Conservation (phyloP, 1,140 invertebrate genomes). For the Pseudachorutes palmiensis region DNA sequence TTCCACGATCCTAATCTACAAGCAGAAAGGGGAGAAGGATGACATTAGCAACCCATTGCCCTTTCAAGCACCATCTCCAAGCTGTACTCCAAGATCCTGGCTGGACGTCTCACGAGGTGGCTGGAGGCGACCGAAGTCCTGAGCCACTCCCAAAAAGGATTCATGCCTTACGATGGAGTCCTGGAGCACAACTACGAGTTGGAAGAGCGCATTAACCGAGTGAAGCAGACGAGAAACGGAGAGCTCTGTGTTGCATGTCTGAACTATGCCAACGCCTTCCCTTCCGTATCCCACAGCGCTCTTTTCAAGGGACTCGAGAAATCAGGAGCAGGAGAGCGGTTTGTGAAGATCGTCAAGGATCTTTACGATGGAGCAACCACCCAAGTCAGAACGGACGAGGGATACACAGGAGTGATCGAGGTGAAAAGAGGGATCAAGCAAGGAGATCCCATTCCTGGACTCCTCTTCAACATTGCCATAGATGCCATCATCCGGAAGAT, state of each 20-base stretch:
- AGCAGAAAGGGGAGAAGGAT: constrained; percentile 38
- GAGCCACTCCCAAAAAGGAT: constrained; percentile 39
- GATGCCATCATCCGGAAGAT: constrained; percentile 38
- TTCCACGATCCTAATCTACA: constrained; percentile 40
- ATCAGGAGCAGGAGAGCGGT: neutral
- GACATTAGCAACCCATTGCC: constrained; percentile 40
- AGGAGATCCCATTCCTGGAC: constrained; percentile 42
- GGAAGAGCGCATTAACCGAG: constrained; percentile 35
- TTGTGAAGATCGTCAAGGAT: constrained; percentile 33
- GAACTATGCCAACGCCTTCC: constrained; percentile 41
- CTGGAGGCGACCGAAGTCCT: constrained; percentile 14
- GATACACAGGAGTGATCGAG: constrained; percentile 37
- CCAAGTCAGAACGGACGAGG: constrained; percentile 18
- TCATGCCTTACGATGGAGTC: constrained; percentile 40
- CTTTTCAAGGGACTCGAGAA: neutral
- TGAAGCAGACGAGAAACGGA: constrained; percentile 10
- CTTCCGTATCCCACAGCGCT: constrained; percentile 39
- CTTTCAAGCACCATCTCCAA: constrained; percentile 41
- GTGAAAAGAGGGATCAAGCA: constrained; percentile 42
- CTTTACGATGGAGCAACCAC: constrained; percentile 31
- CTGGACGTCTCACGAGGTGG: constrained; percentile 24
- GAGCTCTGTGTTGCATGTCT: constrained; percentile 39
- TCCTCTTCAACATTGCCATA: constrained; percentile 44
- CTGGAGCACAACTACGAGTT: constrained; percentile 43
- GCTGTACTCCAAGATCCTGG: constrained; percentile 39